Evolutionary conservation across 2,888 invertebrate species (phyloP).

Genomic region (Pyrochroa serraticornis): DNA sequence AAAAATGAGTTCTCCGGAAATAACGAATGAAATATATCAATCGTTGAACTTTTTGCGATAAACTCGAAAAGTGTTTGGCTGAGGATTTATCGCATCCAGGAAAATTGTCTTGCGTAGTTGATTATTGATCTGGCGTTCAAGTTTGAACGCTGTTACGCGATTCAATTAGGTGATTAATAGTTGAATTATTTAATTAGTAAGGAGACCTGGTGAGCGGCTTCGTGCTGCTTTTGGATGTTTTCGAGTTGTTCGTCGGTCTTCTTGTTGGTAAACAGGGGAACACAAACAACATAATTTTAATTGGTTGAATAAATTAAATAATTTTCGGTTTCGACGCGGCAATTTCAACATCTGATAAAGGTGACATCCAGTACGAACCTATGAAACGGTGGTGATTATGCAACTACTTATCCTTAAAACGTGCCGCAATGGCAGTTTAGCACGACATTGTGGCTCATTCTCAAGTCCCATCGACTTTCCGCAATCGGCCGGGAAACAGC

Average conservation of each 20-base stretch:
- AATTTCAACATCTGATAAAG: neutral
- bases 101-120: neutral
- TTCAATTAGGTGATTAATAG: conserved; percentile 25
- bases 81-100: neutral
- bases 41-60: no score
- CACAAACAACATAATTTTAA: conserved; percentile 13
- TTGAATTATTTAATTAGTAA: conserved; percentile 17
- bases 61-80: neutral
- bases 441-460: conserved; percentile 19
- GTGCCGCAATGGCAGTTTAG: conserved; percentile 7
- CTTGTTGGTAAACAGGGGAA: conserved; percentile 19
- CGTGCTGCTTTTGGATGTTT: conserved; percentile 4
- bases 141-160: conserved; percentile 15
- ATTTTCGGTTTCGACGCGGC: no score
- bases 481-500: conserved; percentile 7
- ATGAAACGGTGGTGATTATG: conserved; percentile 1
- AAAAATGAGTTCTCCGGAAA: no score
- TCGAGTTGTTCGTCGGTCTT: no score
- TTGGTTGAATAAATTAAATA: no score
- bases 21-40: no score
- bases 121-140: conserved; percentile 20
- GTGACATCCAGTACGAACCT: conserved; percentile 1
- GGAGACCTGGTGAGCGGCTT: conserved; percentile 11
- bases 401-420: conserved; percentile 11
- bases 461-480: conserved; percentile 8